Evolutionary conservation across 2,113 vertebrate species (phyloP).

Genomic region (Oncorhynchus gorbuscha): DNA sequence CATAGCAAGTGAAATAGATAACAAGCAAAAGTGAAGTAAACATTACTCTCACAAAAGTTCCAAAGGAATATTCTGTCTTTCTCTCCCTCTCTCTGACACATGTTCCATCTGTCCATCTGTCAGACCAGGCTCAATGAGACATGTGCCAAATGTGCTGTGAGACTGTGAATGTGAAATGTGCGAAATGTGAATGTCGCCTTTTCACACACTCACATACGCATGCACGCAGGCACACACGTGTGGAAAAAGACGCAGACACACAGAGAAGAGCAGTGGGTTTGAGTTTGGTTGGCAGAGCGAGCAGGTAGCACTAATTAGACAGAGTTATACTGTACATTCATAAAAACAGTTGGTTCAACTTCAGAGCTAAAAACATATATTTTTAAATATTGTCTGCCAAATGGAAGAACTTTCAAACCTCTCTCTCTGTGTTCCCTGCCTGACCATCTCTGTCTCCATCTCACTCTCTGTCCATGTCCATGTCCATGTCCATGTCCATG

Average conservation of each 20-base stretch:
- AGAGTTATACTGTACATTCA: not conserved
- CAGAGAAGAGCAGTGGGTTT: no score
- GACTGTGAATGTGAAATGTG: not conserved
- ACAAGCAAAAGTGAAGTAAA: no score
- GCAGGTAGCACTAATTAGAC: not conserved
- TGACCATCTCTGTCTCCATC: constrained; percentile 39
- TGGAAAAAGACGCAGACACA: no score
- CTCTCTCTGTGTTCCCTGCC: constrained; percentile 39
- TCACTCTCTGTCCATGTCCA: not conserved
- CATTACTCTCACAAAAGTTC: not conserved
- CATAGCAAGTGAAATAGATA: no score
- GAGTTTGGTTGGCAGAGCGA: not conserved
- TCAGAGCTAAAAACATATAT: not conserved
- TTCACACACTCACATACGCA: no score
- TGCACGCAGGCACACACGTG: no score
- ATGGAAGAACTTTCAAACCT: constrained; percentile 17
- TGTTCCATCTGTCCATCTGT: constrained; percentile 22
- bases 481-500: not conserved
- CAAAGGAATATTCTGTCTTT: not conserved
- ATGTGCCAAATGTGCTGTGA: constrained; percentile 15
- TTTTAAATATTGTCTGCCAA: constrained; percentile 31
- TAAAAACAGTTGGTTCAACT: constrained; percentile 19
- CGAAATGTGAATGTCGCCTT: no score
- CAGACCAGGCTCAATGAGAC: constrained; percentile 12
- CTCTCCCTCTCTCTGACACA: constrained; percentile 24